phyloP scores from a whole-genome alignment of 2,888 invertebrate species.

The Nemotelus nigrinus region DNA sequence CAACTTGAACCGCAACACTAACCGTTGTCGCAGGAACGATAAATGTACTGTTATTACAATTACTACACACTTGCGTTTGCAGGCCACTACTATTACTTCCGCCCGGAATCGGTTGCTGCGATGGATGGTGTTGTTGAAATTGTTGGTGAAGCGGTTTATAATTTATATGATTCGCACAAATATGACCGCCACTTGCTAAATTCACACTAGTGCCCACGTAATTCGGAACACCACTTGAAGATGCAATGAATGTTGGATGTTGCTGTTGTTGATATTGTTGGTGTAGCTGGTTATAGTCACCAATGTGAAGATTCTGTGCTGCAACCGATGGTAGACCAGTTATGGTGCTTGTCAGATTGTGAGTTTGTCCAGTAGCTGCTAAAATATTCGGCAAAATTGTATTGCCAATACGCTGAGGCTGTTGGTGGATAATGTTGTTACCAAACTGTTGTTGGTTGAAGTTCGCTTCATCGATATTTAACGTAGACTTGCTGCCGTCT shows the following conservation, averaged over 20 bases:
- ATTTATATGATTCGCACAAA: conserved; percentile 53
- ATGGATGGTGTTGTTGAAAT: conserved; percentile 52
- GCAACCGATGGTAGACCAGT: conserved; percentile 43
- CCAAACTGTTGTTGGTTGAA: conserved; percentile 23
- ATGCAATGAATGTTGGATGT: conserved; percentile 29
- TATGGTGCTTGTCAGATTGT: conserved; percentile 10
- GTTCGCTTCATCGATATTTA: conserved; percentile 6
- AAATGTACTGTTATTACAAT: conserved; percentile 35
- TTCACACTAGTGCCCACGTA: conserved; percentile 37
- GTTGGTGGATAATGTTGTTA: neutral
- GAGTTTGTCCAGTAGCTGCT: conserved; percentile 17
- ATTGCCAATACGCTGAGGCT: conserved; percentile 5
- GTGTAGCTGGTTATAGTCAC: conserved; percentile 48
- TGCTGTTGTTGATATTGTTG: conserved; percentile 49
- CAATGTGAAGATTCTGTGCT: conserved; percentile 37
- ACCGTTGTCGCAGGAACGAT: conserved; percentile 42
- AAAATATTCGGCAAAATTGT: conserved; percentile 38
- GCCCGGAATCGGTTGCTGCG: conserved; percentile 36
- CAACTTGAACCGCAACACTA: conserved; percentile 32
- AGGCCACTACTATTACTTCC: conserved; percentile 15
- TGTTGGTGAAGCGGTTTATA: conserved; percentile 51
- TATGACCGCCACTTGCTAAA: conserved; percentile 20
- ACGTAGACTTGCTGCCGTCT: conserved; percentile 26
- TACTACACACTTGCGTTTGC: conserved; percentile 44
- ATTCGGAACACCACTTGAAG: conserved; percentile 20